A percentile compares a stretch with the other conserved stretches of the same genome.
Conservation (phyloP, 2,113 vertebrate species). For the Brachyhypopomus occidentalis region DNA sequence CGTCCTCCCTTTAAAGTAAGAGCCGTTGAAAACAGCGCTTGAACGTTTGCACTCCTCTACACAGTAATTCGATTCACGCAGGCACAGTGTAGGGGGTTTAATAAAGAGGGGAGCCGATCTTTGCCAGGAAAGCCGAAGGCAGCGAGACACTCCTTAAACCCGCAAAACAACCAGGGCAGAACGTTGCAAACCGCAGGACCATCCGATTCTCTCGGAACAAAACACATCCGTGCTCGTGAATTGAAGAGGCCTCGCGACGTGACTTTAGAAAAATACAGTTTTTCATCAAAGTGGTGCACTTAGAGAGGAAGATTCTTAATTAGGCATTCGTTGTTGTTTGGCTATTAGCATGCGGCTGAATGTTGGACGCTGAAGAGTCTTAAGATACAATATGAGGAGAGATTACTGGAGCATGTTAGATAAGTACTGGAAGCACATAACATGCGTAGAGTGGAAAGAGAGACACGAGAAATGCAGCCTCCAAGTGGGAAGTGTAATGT, state of each 20-base stretch:
- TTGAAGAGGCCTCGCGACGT: not conserved
- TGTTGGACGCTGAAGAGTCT: not conserved
- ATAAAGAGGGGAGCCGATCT: constrained; percentile 51
- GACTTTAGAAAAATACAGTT: not conserved
- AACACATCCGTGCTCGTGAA: constrained; percentile 4
- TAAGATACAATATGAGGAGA: constrained; percentile 1
- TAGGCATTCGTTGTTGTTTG: not conserved
- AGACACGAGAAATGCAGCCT: constrained; percentile 1
- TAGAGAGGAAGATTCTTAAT: not conserved
- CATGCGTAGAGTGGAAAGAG: constrained; percentile 8
- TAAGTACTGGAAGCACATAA: constrained; percentile 2
- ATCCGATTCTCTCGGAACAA: constrained; percentile 8
- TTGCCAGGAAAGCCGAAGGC: constrained; percentile 36
- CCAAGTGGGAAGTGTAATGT: constrained; percentile 46
- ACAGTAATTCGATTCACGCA: constrained; percentile 53
- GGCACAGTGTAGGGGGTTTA: constrained; percentile 54
- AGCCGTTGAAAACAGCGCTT: constrained; percentile 31
- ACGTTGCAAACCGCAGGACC: constrained; percentile 30
- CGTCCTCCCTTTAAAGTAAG: not conserved
- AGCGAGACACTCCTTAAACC: constrained; percentile 33
- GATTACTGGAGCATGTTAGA: not conserved
- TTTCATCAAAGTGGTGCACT: not conserved
- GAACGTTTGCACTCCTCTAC: constrained; percentile 18
- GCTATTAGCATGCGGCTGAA: not conserved
- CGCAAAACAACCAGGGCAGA: constrained; percentile 34